Evolutionary conservation across 2,113 vertebrate species (phyloP).

Genomic region (Alethe castanea): DNA sequence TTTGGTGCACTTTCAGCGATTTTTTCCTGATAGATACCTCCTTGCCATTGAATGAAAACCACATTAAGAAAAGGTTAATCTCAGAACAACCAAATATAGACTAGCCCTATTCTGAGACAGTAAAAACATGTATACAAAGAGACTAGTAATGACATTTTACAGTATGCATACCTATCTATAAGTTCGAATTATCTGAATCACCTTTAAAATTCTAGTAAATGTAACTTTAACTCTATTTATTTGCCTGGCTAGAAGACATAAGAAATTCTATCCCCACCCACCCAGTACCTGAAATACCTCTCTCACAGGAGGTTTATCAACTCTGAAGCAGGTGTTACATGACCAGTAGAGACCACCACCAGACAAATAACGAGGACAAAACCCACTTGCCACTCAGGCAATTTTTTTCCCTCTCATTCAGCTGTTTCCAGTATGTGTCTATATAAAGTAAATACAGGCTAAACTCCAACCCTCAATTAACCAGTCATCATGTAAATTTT

Average conservation of each 20-base stretch:
- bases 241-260: not conserved
- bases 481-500: not conserved
- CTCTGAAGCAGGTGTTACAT: not conserved
- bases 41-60: not conserved
- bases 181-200: not conserved
- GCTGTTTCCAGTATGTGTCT: not conserved
- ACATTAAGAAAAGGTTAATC: not conserved
- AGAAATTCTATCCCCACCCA: not conserved
- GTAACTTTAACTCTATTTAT: not conserved
- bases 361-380: not conserved
- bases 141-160: not conserved
- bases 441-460: not conserved
- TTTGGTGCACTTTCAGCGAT: not conserved
- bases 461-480: not conserved
- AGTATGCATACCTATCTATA: not conserved
- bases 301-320: not conserved
- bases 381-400: not conserved
- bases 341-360: not conserved
- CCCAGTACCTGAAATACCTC: not conserved
- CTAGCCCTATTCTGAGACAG: not conserved
- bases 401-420: not conserved
- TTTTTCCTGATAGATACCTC: not conserved
- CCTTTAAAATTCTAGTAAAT: not conserved
- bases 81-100: not conserved
- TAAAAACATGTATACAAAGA: not conserved